phyloP scores from a whole-genome alignment of 2,888 invertebrate species.

The Dynastes tityus region DNA sequence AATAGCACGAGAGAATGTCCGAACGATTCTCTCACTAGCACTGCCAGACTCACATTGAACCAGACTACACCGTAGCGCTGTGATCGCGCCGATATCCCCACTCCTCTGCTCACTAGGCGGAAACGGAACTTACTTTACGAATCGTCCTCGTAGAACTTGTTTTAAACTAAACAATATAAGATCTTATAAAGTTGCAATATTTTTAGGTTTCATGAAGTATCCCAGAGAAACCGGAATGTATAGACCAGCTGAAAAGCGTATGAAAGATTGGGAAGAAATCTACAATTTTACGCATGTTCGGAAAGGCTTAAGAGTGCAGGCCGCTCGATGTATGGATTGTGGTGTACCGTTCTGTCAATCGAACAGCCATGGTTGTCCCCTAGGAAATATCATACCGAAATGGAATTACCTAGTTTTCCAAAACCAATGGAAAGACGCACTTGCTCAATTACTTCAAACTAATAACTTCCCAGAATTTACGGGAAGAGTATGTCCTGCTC shows the following conservation, averaged over 20 bases:
- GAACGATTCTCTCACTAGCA: too few species aligned
- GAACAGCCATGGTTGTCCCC: conserved; percentile 92
- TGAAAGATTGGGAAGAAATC: conserved; percentile 98
- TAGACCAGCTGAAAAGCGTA: conserved; percentile 86
- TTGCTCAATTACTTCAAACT: conserved; percentile 94
- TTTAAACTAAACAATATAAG: neutral
- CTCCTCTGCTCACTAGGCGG: too few species aligned
- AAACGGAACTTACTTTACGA: too few species aligned
- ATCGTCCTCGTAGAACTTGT: too few species aligned
- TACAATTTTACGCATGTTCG: conserved; percentile 91
- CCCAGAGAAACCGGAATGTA: conserved; percentile 90
- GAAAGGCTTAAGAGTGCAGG: conserved; percentile 91
- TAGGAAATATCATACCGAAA: conserved; percentile 98
- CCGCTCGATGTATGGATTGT: conserved; percentile 98
- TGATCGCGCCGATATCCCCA: too few species aligned
- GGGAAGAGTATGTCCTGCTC: conserved; percentile 91
- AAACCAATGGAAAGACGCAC: conserved; percentile 94
- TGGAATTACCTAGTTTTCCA: conserved; percentile 99
- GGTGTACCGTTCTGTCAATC: conserved; percentile 99
- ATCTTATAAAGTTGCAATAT: neutral
- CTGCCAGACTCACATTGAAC: too few species aligned
- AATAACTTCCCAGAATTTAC: conserved; percentile 94
- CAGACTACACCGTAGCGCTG: too few species aligned
- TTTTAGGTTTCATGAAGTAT: conserved; percentile 96
- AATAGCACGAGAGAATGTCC: too few species aligned